These are phyloP conservation scores for Paralichthys olivaceus DNA, from an alignment of 2,113 vertebrate genomes.

Conservation along the genomic window DNA sequence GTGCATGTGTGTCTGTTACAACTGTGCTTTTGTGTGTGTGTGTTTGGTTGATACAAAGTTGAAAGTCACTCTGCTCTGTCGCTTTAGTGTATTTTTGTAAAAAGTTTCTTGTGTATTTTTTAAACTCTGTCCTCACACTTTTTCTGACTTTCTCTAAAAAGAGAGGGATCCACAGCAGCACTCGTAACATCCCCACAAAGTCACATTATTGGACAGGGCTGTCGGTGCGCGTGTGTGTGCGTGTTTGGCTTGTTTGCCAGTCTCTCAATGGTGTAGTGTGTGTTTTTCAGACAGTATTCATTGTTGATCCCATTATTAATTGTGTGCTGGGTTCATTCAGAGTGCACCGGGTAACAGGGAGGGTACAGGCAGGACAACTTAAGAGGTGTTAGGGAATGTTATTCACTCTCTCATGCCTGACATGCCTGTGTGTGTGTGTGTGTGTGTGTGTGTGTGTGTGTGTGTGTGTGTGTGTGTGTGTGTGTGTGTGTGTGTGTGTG, in stretches of 20 bases:
- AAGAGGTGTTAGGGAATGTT: slow-evolving; percentile 70
- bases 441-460: slow-evolving; percentile 42
- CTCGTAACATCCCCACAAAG: slow-evolving; percentile 42
- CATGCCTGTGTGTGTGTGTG: slow-evolving; percentile 43
- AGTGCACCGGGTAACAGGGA: slow-evolving; percentile 80
- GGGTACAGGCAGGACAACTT: slow-evolving; percentile 72
- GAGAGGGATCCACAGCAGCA: background rate
- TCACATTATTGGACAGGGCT: slow-evolving; percentile 15
- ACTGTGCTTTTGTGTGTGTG: slow-evolving; percentile 29
- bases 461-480: slow-evolving; percentile 40
- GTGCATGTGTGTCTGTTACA: slow-evolving; percentile 33
- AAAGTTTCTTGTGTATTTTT: slow-evolving; percentile 51
- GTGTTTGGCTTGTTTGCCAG: background rate
- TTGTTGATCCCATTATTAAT: slow-evolving; percentile 82
- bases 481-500: slow-evolving; percentile 37
- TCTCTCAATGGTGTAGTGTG: slow-evolving; percentile 42
- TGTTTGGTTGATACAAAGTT: slow-evolving; percentile 36
- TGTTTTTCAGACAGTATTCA: slow-evolving; percentile 49
- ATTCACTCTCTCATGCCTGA: slow-evolving; percentile 64
- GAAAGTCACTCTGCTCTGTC: background rate
- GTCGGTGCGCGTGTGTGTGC: background rate
- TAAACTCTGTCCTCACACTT: slow-evolving; percentile 17
- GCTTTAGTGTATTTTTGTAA: background rate
- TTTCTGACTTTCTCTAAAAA: slow-evolving; percentile 25
- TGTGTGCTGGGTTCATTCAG: slow-evolving; percentile 74